Base-by-base conservation (phyloP, 37 sponge, comb jelly and placozoan species). In the Beroe ovata region DNA sequence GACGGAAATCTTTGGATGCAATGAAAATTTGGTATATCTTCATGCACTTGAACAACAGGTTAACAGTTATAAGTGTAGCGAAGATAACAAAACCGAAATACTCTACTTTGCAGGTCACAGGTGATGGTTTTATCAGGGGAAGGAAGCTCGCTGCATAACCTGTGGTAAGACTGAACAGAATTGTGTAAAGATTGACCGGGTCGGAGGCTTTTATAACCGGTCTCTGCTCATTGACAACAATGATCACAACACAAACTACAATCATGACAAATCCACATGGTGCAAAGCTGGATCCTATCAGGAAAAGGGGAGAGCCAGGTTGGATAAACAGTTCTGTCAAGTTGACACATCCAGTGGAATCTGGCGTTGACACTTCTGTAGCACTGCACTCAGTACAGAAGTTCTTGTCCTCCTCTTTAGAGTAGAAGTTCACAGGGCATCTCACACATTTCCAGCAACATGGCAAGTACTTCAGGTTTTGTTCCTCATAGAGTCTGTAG, bases 201-300 rank as follows among this genome's bases (percentile, higher is more conserved):
- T 77, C 84, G 1, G 84, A 77, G 23, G 84, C 84, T 54, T 77
- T 77, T 11, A 77, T 42, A 8, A 40, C 25, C 22, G 84, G 84
- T 36, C 84, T 39, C 25, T 77, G 54, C 22, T 77, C 84, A 42
- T 77, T 39, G 1, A 21, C 41, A 28, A 77, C 20, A 23, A 77
- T 25, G 23, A 77, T 36, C 8, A 77, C 38, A 1, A 18, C 35
- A 36, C 26, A 40, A 42, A 36, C 22, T 21, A 77, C 41, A 25
- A 41, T 19, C 23, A 41, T 19, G 26, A 23, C 6, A n/a, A 77
- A 6, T 32, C 84, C 41, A 16, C 4, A 19, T 3, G 84, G 4
- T 16, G 26, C 19, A 1, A 23, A 40, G 54, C 41, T 28, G 41
- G 38, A n/a, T 1, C 16, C 84, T 40, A 19, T 19, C 21, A 77